A percentile compares a stretch with the other conserved stretches of the same genome.
Evolutionary conservation across 2,888 invertebrate genomes (phyloP).

Genomic region (Idaea biselata): DNA sequence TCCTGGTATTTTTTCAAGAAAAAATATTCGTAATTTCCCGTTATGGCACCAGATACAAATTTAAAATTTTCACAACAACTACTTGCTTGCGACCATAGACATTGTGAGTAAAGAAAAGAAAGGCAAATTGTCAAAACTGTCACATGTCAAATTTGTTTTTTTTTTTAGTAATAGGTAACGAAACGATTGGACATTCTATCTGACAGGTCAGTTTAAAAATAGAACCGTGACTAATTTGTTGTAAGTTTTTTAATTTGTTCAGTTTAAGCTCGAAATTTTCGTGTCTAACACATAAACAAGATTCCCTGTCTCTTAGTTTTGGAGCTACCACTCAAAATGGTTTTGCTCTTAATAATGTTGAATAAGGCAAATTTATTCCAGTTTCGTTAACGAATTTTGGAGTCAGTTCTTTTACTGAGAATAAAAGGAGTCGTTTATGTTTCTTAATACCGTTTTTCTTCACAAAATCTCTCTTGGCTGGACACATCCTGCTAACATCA

Average conservation of each 20-base stretch:
- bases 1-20: slow-evolving; percentile 6
- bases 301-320: slow-evolving; percentile 27
- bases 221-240: slow-evolving; percentile 4
- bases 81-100: slow-evolving; percentile 7
- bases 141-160: slow-evolving; percentile 10
- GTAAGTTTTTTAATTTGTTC: slow-evolving; percentile 8
- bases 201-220: slow-evolving; percentile 6
- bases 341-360: slow-evolving; percentile 24
- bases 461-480: no score
- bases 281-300: slow-evolving; percentile 26
- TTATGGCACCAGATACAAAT: slow-evolving; percentile 4
- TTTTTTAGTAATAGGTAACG: slow-evolving; percentile 8
- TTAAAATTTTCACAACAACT: slow-evolving; percentile 8
- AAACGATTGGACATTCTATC: slow-evolving; percentile 6
- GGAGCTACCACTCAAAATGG: slow-evolving; percentile 30
- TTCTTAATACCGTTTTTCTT: slow-evolving; percentile 24
- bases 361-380: slow-evolving; percentile 25
- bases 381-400: slow-evolving; percentile 24
- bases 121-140: slow-evolving; percentile 10
- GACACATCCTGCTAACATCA: no score
- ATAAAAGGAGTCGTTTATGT: slow-evolving; percentile 23
- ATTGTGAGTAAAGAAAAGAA: slow-evolving; percentile 6
- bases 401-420: slow-evolving; percentile 19
- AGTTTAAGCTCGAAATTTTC: slow-evolving; percentile 17
- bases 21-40: slow-evolving; percentile 8